phyloP scores from a whole-genome alignment of 1,140 invertebrate species.

The Ditylenchus dipsaci region DNA sequence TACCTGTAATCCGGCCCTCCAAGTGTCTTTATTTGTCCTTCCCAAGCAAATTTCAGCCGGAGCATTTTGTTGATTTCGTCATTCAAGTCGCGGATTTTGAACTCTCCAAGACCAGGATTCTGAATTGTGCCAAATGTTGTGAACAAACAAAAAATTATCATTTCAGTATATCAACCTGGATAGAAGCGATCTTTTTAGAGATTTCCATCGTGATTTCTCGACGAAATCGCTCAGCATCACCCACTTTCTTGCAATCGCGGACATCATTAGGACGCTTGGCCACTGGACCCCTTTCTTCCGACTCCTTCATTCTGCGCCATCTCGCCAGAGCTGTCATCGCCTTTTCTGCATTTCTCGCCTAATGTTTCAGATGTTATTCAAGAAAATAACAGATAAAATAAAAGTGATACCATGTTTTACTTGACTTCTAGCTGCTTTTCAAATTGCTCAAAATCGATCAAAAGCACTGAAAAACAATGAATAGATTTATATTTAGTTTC shows the following conservation, averaged over 20 bases:
- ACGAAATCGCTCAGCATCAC: slow-evolving; percentile 47
- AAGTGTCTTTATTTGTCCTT: slow-evolving; percentile 85
- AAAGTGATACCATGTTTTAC: too few relatives aligned
- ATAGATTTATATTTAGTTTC: too few relatives aligned
- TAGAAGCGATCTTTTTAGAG: slow-evolving; percentile 96
- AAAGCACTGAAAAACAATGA: too few relatives aligned
- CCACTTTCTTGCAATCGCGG: slow-evolving; percentile 46
- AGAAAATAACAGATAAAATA: not conserved
- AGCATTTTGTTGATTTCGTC: slow-evolving; percentile 98
- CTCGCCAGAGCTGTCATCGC: slow-evolving; percentile 57
- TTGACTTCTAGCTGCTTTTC: too few relatives aligned
- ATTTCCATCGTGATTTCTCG: slow-evolving; percentile 69
- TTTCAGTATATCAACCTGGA: slow-evolving; percentile 65
- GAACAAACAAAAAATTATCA: not conserved
- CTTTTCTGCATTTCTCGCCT: slow-evolving; percentile 57
- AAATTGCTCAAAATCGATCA: too few relatives aligned
- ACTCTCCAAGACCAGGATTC: slow-evolving; percentile 90
- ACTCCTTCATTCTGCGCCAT: slow-evolving; percentile 58
- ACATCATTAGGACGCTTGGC: slow-evolving; percentile 51
- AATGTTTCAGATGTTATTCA: not conserved
- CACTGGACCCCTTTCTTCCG: slow-evolving; percentile 54
- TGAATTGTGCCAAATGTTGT: too few relatives aligned
- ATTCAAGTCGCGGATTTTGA: slow-evolving; percentile 91
- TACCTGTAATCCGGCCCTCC: slow-evolving; percentile 83
- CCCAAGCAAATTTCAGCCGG: slow-evolving; percentile 89